Percentiles rank a stretch among this genome's conserved stretches.
Conservation (phyloP, 2,797 vertebrate genomes). For the Falco rusticolus region DNA sequence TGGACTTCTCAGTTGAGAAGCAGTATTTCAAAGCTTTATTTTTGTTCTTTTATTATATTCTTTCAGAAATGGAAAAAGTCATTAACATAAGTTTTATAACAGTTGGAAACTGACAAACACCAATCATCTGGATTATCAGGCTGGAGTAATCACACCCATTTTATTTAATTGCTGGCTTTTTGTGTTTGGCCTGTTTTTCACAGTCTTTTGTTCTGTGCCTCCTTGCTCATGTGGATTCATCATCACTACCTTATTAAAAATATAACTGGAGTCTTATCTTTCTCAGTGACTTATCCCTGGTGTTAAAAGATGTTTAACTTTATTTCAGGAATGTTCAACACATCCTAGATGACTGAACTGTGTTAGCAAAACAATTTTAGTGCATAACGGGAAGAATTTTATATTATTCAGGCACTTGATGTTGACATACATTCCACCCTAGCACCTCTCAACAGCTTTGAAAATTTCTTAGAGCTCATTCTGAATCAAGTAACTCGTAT, state of each 20-base stretch:
- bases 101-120: background rate
- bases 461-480: background rate
- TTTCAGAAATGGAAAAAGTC: conserved; percentile 6
- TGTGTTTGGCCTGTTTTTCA: background rate
- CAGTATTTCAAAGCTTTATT: background rate
- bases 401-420: conserved; percentile 59
- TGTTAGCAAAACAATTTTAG: background rate
- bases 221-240: background rate
- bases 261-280: background rate
- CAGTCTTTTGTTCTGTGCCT: background rate
- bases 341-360: background rate
- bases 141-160: background rate
- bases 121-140: background rate
- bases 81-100: background rate
- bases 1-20: background rate
- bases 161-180: background rate
- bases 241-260: background rate
- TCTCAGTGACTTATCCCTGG: conserved; percentile 1
- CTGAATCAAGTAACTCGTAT: background rate
- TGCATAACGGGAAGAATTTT: conserved; percentile 10
- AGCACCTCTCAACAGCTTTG: conserved; percentile 34
- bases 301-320: background rate
- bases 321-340: background rate
- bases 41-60: background rate
- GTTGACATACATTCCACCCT: conserved; percentile 52